Evolutionary conservation across 64 coral and sea anemone species (phyloP), one percentile per base, ranked within the genome.

Genomic region (Pachyseris speciosa): DNA sequence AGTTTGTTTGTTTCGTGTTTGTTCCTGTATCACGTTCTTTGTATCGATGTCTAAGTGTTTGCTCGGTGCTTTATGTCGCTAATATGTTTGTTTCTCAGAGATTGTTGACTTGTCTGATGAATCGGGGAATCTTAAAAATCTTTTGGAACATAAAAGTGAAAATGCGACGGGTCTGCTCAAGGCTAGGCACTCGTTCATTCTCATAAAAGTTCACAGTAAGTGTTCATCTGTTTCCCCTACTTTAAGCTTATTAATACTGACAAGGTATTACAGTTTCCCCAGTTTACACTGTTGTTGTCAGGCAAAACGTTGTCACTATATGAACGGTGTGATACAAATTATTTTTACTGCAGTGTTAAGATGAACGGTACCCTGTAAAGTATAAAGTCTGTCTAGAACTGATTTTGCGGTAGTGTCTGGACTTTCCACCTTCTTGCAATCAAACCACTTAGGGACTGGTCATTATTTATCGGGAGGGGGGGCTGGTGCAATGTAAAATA

Each of bases 141-240:
- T 96, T 6, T 33, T 84, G 20, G 91, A 96, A 22, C 85, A 96
- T 32, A 80, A 78, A 29, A 85, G 60, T 16, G 84, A 84, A 50
- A 90, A 89, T 30, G 95, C 91, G 26, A 90, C 79, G 15, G 79
- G 93, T 20, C 53, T 93, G 9, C 49, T 96, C 15, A 96, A 96
- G 32, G 84, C 91, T 13, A 60, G 95, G 15, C 91, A 91, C 3
- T 55, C 44, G 24, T 93, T 96, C 50, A 83, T 96, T 55, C 91
- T 96, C 16, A 96, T 96, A 20, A 92, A 74, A 69, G 91, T 96
- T 17, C 91, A 96, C 67, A 96, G 95, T 96, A 70, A 96, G 95
- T 93, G 2, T 30, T 67, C 28, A 37, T 83, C 38, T n/a, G 7
- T 20, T 28, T 26, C 39, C 67, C 39, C 25, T 45, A 15, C 6